These are phyloP conservation scores for Ophiodon elongatus DNA, from an alignment of 2,113 vertebrate genomes.

Conservation along the genomic window DNA sequence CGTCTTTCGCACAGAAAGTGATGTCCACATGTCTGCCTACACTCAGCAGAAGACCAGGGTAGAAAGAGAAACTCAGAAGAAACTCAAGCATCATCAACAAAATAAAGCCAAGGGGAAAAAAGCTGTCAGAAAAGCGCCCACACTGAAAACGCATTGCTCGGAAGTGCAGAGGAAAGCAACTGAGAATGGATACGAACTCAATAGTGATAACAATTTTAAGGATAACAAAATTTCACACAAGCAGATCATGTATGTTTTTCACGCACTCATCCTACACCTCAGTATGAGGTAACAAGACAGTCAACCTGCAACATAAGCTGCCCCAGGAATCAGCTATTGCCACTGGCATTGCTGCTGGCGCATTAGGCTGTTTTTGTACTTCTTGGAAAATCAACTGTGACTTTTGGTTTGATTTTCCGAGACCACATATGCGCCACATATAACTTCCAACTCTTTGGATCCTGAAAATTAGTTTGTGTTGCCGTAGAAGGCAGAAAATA, in stretches of 20 bases:
- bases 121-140: constrained; percentile 56
- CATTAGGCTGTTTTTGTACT: constrained; percentile 39
- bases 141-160: constrained; percentile 46
- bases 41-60: constrained; percentile 13
- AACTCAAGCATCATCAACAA: constrained; percentile 50
- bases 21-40: constrained; percentile 38
- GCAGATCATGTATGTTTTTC: constrained; percentile 29
- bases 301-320: constrained; percentile 31
- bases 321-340: constrained; percentile 52
- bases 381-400: constrained; percentile 29
- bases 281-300: constrained; percentile 45
- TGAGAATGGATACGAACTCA: constrained; percentile 32
- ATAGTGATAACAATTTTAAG: constrained; percentile 11
- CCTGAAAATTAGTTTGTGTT: constrained; percentile 22
- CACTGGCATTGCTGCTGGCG: constrained; percentile 46
- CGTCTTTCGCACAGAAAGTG: constrained; percentile 15
- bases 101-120: constrained; percentile 44
- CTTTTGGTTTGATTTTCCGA: constrained; percentile 32
- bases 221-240: constrained; percentile 33
- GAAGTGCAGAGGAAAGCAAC: constrained; percentile 30
- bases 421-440: constrained; percentile 6
- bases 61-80: constrained; percentile 43
- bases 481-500: background rate
- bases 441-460: background rate
- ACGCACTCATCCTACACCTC: constrained; percentile 26